These are phyloP conservation scores for Anodontia alba DNA, from an alignment of 2,888 invertebrate species.

Conservation along the genomic window DNA sequence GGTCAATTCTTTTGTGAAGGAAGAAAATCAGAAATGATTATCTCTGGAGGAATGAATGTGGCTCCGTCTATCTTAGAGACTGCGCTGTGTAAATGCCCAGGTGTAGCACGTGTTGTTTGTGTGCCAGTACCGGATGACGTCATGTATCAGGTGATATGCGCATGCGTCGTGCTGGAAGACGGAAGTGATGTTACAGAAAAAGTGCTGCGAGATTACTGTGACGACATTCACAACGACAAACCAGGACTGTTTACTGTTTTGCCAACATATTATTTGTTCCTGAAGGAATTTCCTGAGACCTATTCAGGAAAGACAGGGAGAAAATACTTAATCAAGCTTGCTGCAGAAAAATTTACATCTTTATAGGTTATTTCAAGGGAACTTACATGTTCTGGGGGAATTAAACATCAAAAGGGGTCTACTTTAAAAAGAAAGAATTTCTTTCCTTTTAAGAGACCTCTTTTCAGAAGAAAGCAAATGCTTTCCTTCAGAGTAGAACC, in stretches of 20 bases:
- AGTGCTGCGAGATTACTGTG: conserved; percentile 1
- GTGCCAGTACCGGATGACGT: conserved; percentile 34
- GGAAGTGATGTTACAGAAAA: conserved; percentile 33
- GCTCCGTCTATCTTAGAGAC: background rate
- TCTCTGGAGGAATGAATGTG: background rate
- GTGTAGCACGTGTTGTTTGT: background rate
- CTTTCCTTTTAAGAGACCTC: no score
- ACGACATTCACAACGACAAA: conserved; percentile 26
- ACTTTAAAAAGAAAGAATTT: no score
- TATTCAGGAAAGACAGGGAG: conserved; percentile 22
- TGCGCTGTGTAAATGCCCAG: background rate
- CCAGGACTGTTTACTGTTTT: conserved; percentile 24
- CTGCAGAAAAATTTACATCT: background rate
- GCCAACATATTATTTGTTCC: conserved; percentile 28
- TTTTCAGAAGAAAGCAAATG: no score
- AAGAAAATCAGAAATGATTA: conserved; percentile 41
- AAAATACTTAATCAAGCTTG: conserved; percentile 3
- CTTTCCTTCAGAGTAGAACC: no score
- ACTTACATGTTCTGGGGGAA: no score
- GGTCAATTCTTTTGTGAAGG: conserved; percentile 30
- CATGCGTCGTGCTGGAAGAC: conserved; percentile 28
- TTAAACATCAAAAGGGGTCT: no score
- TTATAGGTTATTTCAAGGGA: no score
- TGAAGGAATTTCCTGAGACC: conserved; percentile 28
- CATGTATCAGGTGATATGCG: conserved; percentile 35